phyloP scores from a whole-genome alignment of 1,140 invertebrate species.

The Carposina sasakii region DNA sequence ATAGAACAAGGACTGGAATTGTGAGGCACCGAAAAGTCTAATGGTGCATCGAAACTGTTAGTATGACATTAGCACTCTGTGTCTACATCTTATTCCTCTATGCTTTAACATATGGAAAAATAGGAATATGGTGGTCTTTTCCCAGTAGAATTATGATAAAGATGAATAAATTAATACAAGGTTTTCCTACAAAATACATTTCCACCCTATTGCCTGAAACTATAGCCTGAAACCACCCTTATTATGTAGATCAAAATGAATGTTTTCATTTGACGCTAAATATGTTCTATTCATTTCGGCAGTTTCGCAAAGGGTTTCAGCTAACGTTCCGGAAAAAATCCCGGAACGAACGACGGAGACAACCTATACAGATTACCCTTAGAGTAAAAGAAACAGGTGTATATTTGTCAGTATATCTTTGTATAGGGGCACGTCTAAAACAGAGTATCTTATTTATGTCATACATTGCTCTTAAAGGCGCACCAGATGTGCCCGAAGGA shows the following conservation, averaged over 20 bases:
- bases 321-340: slow-evolving; percentile 24
- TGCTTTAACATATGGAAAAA: too few species aligned
- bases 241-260: slow-evolving; percentile 28
- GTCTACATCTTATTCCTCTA: too few species aligned
- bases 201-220: too few species aligned
- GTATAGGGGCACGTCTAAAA: slow-evolving; percentile 8
- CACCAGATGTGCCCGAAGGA: slow-evolving; percentile 24
- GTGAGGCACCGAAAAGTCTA: too few species aligned
- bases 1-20: too few species aligned
- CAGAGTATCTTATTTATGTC: slow-evolving; percentile 21
- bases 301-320: slow-evolving; percentile 9
- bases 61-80: too few species aligned
- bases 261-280: slow-evolving; percentile 26
- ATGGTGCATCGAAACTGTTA: too few species aligned
- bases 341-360: slow-evolving; percentile 12
- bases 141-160: too few species aligned
- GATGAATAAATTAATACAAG: too few species aligned
- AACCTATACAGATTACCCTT: neutral
- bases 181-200: too few species aligned
- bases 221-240: slow-evolving; percentile 9
- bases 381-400: slow-evolving; percentile 10
- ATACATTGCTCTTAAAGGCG: slow-evolving; percentile 26
- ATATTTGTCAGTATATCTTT: slow-evolving; percentile 10
- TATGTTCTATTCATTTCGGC: slow-evolving; percentile 25
- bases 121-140: too few species aligned